Percentiles rank a stretch among this genome's conserved stretches.
Conservation (phyloP, 2,113 vertebrate species). For the Tachysurus vachellii region DNA sequence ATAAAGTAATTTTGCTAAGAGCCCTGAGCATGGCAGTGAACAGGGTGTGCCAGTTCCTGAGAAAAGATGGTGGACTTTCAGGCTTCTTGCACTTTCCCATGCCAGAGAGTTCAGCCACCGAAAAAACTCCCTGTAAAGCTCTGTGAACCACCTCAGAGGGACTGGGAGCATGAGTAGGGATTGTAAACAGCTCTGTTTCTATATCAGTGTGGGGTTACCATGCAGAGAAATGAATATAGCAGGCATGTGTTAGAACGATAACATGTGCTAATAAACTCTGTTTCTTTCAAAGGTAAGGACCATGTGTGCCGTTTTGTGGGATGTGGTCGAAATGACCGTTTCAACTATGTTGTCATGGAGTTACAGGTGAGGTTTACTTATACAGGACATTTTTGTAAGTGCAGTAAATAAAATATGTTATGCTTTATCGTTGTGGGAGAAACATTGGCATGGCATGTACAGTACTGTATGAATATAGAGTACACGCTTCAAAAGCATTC, state of each 20-base stretch:
- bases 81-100: neutral
- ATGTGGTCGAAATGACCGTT: slow-evolving; percentile 95
- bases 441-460: neutral
- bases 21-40: neutral
- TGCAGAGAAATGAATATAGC: neutral
- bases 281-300: slow-evolving; percentile 84
- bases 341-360: slow-evolving; percentile 99
- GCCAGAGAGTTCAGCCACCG: neutral
- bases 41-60: neutral
- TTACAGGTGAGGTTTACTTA: slow-evolving; percentile 80
- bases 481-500: neutral
- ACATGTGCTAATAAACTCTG: neutral
- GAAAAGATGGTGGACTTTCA: too few species aligned
- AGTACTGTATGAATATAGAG: neutral
- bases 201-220: neutral
- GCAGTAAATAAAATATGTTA: neutral
- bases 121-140: neutral
- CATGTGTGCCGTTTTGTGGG: slow-evolving; percentile 97
- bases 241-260: neutral
- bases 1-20: neutral
- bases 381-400: neutral
- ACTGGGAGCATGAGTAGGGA: neutral
- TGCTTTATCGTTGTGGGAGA: neutral
- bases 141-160: neutral
- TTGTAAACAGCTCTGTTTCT: neutral